Conservation (phyloP, 35 echinoderm and acorn worm genomes). For the Lytechinus variegatus region DNA sequence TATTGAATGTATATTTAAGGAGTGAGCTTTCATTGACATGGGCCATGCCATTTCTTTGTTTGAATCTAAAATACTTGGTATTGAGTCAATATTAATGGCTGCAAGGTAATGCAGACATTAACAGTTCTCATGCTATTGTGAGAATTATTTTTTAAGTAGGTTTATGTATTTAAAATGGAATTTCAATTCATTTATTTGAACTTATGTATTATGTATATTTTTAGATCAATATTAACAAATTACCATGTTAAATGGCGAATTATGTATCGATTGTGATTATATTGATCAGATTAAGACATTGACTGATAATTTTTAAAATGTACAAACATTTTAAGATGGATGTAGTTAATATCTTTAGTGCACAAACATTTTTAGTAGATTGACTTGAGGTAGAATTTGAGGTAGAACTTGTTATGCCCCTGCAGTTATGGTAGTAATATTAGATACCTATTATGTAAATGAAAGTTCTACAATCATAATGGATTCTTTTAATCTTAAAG, state of each 20-base stretch:
- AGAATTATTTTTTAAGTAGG: background rate
- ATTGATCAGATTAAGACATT: background rate
- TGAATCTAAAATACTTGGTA: too few relatives aligned
- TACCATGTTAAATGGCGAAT: background rate
- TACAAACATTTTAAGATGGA: background rate
- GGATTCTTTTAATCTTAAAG: too few relatives aligned
- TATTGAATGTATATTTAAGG: too few relatives aligned
- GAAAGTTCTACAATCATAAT: too few relatives aligned
- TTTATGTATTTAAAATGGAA: background rate
- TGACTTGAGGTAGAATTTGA: too few relatives aligned
- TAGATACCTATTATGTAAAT: too few relatives aligned
- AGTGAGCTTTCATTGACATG: too few relatives aligned
- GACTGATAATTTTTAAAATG: background rate
- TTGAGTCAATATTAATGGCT: too few relatives aligned
- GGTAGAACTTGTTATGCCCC: too few relatives aligned
- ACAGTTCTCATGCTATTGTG: background rate
- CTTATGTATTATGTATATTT: slow-evolving; percentile 15
- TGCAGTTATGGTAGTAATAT: too few relatives aligned
- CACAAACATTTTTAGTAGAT: background rate
- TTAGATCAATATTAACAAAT: background rate
- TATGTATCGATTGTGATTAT: background rate
- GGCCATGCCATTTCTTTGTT: too few relatives aligned
- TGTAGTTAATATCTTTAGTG: background rate
- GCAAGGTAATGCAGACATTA: too few relatives aligned
- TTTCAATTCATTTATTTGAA: slow-evolving; percentile 21